Base-by-base conservation (phyloP, 2,888 invertebrate species). In the Cepaea hortensis region DNA sequence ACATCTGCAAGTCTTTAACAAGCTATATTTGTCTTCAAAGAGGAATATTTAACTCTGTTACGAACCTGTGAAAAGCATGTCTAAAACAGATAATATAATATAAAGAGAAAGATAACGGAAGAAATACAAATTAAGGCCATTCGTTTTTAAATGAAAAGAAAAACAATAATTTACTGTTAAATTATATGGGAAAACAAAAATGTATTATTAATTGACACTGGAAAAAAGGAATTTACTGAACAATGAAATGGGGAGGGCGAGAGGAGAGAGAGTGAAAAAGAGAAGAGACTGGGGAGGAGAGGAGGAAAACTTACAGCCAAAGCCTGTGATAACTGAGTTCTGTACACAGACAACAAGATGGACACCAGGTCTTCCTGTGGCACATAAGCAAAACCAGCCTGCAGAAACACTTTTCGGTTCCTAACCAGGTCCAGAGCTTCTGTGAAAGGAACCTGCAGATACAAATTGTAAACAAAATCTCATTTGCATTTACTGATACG, bases 351-450 rank as follows among this genome's bases (percentile, higher is more conserved):
- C 62, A 96, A 96, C 76, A 99, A 95, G 81, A 99, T 96, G 11
- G 97, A 97, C 80, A 97, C 96, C 91, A 99, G 96, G 91, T 99
- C 98, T 89, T 95, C 96, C 88, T 96, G 96, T 0, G 97, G 97
- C 80, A 99, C 96, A 94, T 97, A 99, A 1, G 98, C 99, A 94
- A 95, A 97, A 5, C 99, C 99, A 85, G 95, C 95, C 90, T 96
- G 96, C 0, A 99, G 92, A 92, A 96, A 98, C 6, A 98, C 97
- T 94, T 96, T 96, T 88, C 98, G 96, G 20, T 95, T 95, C 92
- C 96, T 96, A 2, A 99, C 96, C 90, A 99, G 95, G 93, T 98
- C 98, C 48, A 97, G 94, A 0, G 98, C 99, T 94, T 98, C 97
- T 84, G 96, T 96, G 94, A 98, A 99, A 73, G 96, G 96, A 0